Evolutionary conservation across 2,797 vertebrate species (phyloP), one percentile per base, ranked within the genome.

Genomic region (Hipposideros larvatus): DNA sequence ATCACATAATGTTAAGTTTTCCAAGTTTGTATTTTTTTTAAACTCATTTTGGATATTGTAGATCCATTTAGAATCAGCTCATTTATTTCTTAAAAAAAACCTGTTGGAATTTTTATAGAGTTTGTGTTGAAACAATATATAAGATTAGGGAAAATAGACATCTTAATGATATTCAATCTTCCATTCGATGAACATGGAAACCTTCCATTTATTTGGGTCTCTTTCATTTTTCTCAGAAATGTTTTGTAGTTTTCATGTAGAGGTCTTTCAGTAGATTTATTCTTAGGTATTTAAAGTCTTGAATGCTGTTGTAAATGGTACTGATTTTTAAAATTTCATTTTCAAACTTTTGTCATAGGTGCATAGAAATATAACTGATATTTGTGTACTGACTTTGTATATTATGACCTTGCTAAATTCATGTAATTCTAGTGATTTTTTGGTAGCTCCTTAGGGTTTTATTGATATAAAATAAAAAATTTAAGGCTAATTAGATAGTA

Each of bases 211-310:
- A 80, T 91, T 59, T 55, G 86, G 14, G 7, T 24, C 31, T 63
- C 43, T 55, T 66, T 63, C 22, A 4, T 63, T 79, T 61, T 83
- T 80, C 70, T 91, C 65, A 55, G 70, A 65, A 75, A 66, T n/a
- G 18, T 34, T 55, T 75, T 28, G 19, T 11, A 59, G 31, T 48
- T 71, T 85, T 77, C 61, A 66, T 57, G 41, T 13, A 34, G 5
- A 82, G 11, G n/a, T 61, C 55, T 86, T 86, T 51, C 48, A 83
- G 57, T 86, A 91, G 66, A 78, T 89, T 78, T 86, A 51, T 87
- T 63, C 7, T 53, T 2, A 46, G 65, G 48, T 70, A 78, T 61
- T 84, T 91, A 28, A 86, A 37, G 51, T 94, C 78, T 78, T 57
- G 70, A 41, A 31, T 78, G n/a, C n/a, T 63, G 21, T 57, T 68